Percentiles rank a stretch among this genome's conserved stretches.
phyloP scores from a whole-genome alignment of 2,888 invertebrate genomes.

The Sarcophaga variegata region DNA sequence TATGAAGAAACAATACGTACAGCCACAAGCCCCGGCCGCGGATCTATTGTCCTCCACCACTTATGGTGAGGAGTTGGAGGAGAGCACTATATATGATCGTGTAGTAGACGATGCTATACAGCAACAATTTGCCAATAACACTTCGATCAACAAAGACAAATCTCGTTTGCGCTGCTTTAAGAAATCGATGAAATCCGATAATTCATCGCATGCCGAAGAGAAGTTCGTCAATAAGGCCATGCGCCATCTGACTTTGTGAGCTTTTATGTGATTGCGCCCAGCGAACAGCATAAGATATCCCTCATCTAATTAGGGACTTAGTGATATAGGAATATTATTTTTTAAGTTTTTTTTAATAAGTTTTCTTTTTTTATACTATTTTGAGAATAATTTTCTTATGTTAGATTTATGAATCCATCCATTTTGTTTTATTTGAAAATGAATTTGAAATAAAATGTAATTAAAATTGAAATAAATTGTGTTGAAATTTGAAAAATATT shows the following conservation, averaged over 20 bases:
- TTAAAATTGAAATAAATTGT: background rate
- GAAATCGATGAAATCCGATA: background rate
- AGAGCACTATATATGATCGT: constrained; percentile 53
- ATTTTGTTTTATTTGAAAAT: background rate
- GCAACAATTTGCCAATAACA: constrained; percentile 36
- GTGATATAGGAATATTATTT: constrained; percentile 24
- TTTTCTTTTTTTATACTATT: background rate
- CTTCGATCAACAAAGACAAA: constrained; percentile 28
- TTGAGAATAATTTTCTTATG: no score
- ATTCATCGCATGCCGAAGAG: constrained; percentile 62
- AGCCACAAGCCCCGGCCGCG: background rate
- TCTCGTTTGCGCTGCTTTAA: background rate
- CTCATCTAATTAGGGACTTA: background rate
- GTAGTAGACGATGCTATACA: constrained; percentile 50
- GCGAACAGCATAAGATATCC: constrained; percentile 21
- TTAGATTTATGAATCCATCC: no score
- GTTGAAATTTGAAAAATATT: no score
- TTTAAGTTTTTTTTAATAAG: constrained; percentile 16
- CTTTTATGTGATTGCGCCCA: no score
- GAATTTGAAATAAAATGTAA: background rate
- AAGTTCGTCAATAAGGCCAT: constrained; percentile 76
- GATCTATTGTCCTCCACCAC: constrained; percentile 54
- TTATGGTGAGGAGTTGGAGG: constrained; percentile 46
- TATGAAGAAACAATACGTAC: constrained; percentile 51
- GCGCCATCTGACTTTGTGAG: constrained; percentile 75